A percentile compares a stretch with the other conserved stretches of the same genome.
Conservation (phyloP, 1,140 invertebrate genomes). For the Pogonomyrmex californicus region DNA sequence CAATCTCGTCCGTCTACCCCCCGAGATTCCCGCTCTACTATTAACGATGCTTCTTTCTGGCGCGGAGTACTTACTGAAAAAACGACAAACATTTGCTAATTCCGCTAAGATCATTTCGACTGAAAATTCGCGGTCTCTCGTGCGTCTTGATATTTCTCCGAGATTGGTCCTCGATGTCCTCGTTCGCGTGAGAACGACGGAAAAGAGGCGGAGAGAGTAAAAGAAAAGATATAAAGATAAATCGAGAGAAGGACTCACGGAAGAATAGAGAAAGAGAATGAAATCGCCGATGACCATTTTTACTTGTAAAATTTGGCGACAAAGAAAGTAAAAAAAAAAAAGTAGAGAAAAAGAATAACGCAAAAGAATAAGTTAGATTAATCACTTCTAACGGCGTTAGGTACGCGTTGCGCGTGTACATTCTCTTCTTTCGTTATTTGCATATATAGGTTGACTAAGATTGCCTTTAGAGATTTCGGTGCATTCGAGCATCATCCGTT, state of each 20-base stretch:
- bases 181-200: slow-evolving; percentile 51
- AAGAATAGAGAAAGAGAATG: slow-evolving; percentile 50
- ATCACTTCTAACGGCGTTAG: slow-evolving; percentile 31
- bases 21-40: slow-evolving; percentile 28
- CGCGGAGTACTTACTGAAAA: slow-evolving; percentile 41
- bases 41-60: slow-evolving; percentile 56
- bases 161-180: slow-evolving; percentile 27
- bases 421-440: slow-evolving; percentile 61
- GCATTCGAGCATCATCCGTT: slow-evolving; percentile 70
- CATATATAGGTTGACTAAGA: slow-evolving; percentile 68
- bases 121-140: slow-evolving; percentile 56
- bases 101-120: slow-evolving; percentile 47
- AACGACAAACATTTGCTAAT: slow-evolving; percentile 49
- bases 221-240: slow-evolving; percentile 42
- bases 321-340: neutral
- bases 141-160: slow-evolving; percentile 55
- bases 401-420: slow-evolving; percentile 44
- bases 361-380: slow-evolving; percentile 19
- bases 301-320: slow-evolving; percentile 24
- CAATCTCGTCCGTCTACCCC: slow-evolving; percentile 8
- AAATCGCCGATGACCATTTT: slow-evolving; percentile 14
- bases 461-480: slow-evolving; percentile 63
- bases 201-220: slow-evolving; percentile 45
- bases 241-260: slow-evolving; percentile 35
- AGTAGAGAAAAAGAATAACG: slow-evolving; percentile 15